Evolutionary conservation across 1,140 invertebrate genomes (phyloP).

Genomic region (Meloidogyne floridensis): DNA sequence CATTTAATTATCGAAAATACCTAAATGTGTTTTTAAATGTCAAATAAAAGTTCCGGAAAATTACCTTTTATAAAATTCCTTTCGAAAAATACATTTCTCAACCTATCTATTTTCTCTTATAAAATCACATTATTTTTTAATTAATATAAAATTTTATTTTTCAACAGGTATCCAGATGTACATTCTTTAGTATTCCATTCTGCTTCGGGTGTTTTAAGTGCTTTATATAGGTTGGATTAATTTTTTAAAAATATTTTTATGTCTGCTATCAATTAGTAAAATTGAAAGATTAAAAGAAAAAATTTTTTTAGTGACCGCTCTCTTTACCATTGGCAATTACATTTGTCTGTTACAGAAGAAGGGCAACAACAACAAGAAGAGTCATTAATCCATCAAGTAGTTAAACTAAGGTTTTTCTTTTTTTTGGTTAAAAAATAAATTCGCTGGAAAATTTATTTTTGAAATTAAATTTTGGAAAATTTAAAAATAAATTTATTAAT

Average conservation of each 20-base stretch:
- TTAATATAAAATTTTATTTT: neutral
- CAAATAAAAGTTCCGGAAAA: no score
- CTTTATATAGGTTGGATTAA: conserved; percentile 36
- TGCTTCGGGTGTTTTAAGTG: conserved; percentile 45
- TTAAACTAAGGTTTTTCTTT: conserved; percentile 20
- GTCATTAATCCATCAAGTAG: neutral
- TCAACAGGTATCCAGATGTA: conserved; percentile 50
- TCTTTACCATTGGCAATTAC: conserved; percentile 55
- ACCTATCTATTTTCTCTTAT: no score
- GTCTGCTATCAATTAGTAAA: neutral
- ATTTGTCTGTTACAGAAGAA: neutral
- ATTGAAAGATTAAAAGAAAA: neutral
- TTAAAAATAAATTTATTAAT: no score
- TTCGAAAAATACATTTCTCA: no score
- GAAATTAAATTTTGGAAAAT: neutral
- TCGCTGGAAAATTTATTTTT: neutral
- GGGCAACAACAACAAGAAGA: neutral
- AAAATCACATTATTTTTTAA: no score
- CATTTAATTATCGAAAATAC: no score
- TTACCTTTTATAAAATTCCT: no score
- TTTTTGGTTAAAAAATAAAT: neutral
- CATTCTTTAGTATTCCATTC: conserved; percentile 50
- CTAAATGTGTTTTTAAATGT: no score
- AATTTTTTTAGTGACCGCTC: conserved; percentile 46
- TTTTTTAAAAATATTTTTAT: neutral